Evolutionary conservation across 2,888 invertebrate species (phyloP), one percentile per base, ranked within the genome.

Genomic region (Antheraea yamamai): DNA sequence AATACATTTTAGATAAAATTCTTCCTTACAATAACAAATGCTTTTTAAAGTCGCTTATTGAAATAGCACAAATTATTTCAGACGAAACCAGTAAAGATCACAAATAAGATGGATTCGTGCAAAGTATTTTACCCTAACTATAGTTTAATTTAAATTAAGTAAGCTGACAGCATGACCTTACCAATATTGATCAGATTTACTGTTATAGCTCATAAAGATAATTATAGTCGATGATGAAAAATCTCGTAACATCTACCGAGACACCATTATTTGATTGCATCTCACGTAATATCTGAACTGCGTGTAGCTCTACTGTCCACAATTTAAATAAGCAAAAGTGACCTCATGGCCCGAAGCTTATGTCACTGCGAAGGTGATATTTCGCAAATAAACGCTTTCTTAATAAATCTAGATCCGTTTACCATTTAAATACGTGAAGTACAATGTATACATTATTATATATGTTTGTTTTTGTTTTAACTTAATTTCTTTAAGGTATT

Each of bases 361-460:
- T 80, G 78, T 79, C 77, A 80, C 76, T 47, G 72, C 51, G 52
- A 75, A 77, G 74, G 77, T 70, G 75, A 58, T 58, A 66, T 80
- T 78, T 79, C 79, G 78, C 58, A 79, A 79, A 79, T 76, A 73
- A 77, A 51, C 64, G 64, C 75, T 79, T 78, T 76, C 76, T 76
- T 76, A 77, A 77, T 72, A 75, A 76, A 74, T 73, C 70, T 47
- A 18, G 66, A 47, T 73, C 26, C 18, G 47, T 47, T 23, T 58
- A 61, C 20, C 68, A 74, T 72, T 61, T 20, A 47, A 74, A 71
- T 55, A 39, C 55, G 35, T 39, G n/a, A 30, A 70, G 2, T 1
- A 10, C 10, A 16, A 30, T 66, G 16, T 6, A 30, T 66, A 26
- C 26, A 64, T 16, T 66, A 16, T 7, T 14, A 26, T 58, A 58